Base-by-base conservation (phyloP, 2,888 invertebrate species). In the Tuberolachnus salignus region DNA sequence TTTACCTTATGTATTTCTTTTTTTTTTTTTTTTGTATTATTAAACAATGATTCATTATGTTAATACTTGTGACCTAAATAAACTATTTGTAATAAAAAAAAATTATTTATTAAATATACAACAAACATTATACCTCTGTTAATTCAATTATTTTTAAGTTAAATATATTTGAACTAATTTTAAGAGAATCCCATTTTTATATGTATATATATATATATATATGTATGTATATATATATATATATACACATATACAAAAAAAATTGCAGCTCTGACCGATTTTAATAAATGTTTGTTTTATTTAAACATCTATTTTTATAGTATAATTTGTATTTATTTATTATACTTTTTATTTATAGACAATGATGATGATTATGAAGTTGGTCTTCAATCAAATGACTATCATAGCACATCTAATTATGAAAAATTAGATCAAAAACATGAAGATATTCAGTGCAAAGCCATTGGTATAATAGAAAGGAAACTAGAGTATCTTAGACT, bases 231-330 rank as follows among this genome's bases (percentile, higher is more conserved):
- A 26, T 57, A 14, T 71, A 19, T 23, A 23, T 49, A 13, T 59
- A 61, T 49, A 49, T 70, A 16, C 34, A 46, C 49, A 19, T 72
- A 34, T 63, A 51, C 34, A 51, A 55, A 70, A 78, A 59, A 69
- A 42, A 61, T 78, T 78, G 78, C 78, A 78, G 78, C 78, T 78
- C 78, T 78, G 78, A 78, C 78, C 78, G 78, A 78, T 78, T 78
- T 78, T 78, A 59, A 78, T 78, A 78, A 69, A 78, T 78, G 42
- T 23, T 59, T 59, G 49, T 78, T 78, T 78, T 69, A 44, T 44
- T 42, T 44, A 55, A 46, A 66, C 64, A 55, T 46, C 44, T 55
- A 66, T 74, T 55, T 16, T 16, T 1, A 66, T 34, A 34, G 3
- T 34, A 6, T 34, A 46, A 34, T 63, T 59, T 2, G 1, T 6